Base-by-base conservation (phyloP, 1,140 invertebrate genomes). In the Eriocheir sinensis region DNA sequence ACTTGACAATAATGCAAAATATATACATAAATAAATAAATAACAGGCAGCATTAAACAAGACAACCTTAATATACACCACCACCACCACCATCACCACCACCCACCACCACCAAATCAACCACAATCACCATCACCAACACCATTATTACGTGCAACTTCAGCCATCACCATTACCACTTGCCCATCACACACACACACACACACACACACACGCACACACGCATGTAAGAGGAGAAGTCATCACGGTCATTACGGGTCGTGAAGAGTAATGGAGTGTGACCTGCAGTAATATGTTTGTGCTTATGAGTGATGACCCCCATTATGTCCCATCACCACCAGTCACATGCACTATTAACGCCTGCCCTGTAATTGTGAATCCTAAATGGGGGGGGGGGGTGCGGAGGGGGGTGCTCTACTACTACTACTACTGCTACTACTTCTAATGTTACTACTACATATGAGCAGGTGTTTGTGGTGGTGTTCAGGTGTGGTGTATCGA, bases 241-340 rank as follows among this genome's bases (percentile, higher is more conserved):
- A 85, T 40, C 80, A 12, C 44, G 80, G 85, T 92, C 91, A 92
- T 40, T 85, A 38, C 85, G 30, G 48, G 80, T 85, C 91, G 80
- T 21, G 1, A 80, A 48, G 91, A 92, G 81, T 17, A 81, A 92
- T 92, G 41, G 48, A 32, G 80, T 6, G 91, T 85, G 91, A 92
- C 40, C 48, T 34, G 40, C 60, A 72, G 60, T 48, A 27, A 85
- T 85, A 44, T 92, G 38, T 92, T 79, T 85, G 36, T 92, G 91
- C 41, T 92, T 92, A 92, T 92, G 80, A 85, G 48, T 85, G 80
- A 48, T 32, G 12, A 38, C 0, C 15, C 2, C 89, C 89, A 90
- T 80, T 85, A 48, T 9, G 15, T 34, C 36, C 53, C 72, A 32
- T 81, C 34, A 85, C 48, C 44, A 80, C 80, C 36, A n/a, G n/a